Base-by-base conservation (phyloP, 2,888 invertebrate genomes). In the Hypena proboscidalis region DNA sequence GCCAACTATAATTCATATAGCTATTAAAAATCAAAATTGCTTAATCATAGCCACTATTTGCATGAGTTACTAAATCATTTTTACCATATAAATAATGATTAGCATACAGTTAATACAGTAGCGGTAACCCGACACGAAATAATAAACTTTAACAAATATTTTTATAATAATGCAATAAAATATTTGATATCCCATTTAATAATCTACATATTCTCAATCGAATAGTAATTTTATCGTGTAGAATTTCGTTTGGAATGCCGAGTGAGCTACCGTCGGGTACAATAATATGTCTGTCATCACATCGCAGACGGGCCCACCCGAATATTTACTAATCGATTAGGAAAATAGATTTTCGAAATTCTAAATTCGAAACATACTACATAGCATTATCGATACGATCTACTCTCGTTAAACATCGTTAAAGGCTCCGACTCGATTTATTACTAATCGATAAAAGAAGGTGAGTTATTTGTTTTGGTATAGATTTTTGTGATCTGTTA, bases 361-460 rank as follows among this genome's bases (percentile, higher is more conserved):
- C 49, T 58, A 74, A 68, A 74, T 79, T 75, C 66, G 53, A 69
- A 69, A 66, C 74, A 55, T 64, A 63, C 60, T 70, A 69, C 66
- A 71, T 72, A 70, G 58, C 46, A 42, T 61, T 63, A 80, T 83
- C 79, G 60, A 58, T 59, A 49, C 38, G 37, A 87, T 85, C 85
- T 80, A 80, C 82, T 83, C 82, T 67, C 77, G 73, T 84, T 80
- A 76, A 74, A 76, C 74, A 69, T 70, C 75, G 74, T 73, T 75
- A 81, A 80, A 80, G 80, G 66, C 56, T 62, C 80, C 81, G 78
- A 60, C 70, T 57, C 76, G 77, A 85, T 85, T 83, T 85, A 85
- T 75, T 75, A 63, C 58, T 49, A 49, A 77, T 79, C 75, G 82
- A 85, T 84, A 74, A 74, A 61, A 58, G 50, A 59, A 59, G 57